Evolutionary conservation across 2,888 invertebrate species (phyloP).

Genomic region (Macrosoma leucophasiata): DNA sequence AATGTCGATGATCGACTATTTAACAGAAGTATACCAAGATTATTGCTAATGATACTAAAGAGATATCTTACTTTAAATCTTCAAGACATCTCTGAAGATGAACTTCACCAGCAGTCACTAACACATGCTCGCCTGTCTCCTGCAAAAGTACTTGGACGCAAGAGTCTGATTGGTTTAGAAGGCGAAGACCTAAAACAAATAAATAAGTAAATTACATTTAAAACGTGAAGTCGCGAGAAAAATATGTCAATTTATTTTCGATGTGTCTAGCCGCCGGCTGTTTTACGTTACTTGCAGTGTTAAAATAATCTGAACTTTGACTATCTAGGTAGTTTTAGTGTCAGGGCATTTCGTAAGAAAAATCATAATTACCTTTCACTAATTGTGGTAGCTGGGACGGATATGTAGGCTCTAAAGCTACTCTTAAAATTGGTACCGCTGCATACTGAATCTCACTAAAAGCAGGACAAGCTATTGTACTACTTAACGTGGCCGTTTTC

Average conservation of each 20-base stretch:
- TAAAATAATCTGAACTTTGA: too few species aligned
- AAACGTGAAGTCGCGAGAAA: too few species aligned
- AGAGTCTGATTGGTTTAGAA: conserved; percentile 95
- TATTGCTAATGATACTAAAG: too few species aligned
- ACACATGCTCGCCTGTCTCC: conserved; percentile 95
- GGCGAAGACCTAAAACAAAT: conserved; percentile 78
- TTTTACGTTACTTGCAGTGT: too few species aligned
- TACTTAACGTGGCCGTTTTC: conserved; percentile 93
- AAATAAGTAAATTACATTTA: too few species aligned
- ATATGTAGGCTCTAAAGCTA: conserved; percentile 92
- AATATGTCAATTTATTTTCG: too few species aligned
- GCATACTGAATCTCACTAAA: conserved; percentile 87
- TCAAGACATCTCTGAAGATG: conserved; percentile 97
- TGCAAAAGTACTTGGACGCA: conserved; percentile 93
- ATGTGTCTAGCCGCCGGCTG: too few species aligned
- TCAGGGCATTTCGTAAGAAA: too few species aligned
- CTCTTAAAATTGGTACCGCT: conserved; percentile 92
- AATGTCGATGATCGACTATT: too few species aligned
- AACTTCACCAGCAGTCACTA: conserved; percentile 97
- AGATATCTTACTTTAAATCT: conserved; percentile 81
- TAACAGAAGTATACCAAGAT: too few species aligned
- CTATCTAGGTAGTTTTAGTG: too few species aligned
- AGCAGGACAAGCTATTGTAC: conserved; percentile 87
- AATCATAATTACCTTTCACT: conserved; percentile 66
- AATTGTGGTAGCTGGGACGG: conserved; percentile 85